These are phyloP conservation scores for Amphipyra berbera DNA, from an alignment of 2,888 invertebrate genomes.

Conservation along the genomic window DNA sequence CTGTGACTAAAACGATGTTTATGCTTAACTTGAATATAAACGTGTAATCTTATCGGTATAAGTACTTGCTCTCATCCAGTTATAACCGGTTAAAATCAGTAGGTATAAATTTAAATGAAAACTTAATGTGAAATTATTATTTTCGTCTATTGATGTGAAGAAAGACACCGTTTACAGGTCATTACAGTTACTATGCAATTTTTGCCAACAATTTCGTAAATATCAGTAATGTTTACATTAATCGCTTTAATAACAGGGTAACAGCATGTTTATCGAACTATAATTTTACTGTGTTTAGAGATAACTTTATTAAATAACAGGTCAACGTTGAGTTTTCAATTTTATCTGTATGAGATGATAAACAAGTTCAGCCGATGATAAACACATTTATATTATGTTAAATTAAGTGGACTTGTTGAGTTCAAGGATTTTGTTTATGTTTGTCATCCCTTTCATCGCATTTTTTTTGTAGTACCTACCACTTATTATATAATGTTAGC, in stretches of 20 bases:
- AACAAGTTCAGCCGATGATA: slow-evolving; percentile 33
- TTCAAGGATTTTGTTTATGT: slow-evolving; percentile 37
- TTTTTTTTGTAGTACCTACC: no score
- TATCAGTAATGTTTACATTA: slow-evolving; percentile 3
- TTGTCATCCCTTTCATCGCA: not conserved
- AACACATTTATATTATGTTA: slow-evolving; percentile 13
- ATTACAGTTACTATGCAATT: slow-evolving; percentile 34
- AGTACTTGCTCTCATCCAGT: slow-evolving; percentile 13
- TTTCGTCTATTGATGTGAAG: not conserved
- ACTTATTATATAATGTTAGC: no score
- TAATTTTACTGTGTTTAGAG: not conserved
- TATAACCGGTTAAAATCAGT: slow-evolving; percentile 13
- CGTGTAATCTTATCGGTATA: slow-evolving; percentile 33
- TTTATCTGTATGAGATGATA: slow-evolving; percentile 37
- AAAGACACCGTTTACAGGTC: slow-evolving; percentile 1
- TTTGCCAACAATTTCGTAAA: slow-evolving; percentile 24
- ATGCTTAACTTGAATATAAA: slow-evolving; percentile 22
- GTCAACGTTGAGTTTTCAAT: slow-evolving; percentile 26
- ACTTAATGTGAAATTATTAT: not conserved
- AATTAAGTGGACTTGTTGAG: slow-evolving; percentile 18
- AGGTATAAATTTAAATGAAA: slow-evolving; percentile 2
- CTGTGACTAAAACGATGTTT: slow-evolving; percentile 25
- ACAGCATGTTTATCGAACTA: slow-evolving; percentile 18
- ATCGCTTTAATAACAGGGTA: slow-evolving; percentile 28
- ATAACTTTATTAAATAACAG: slow-evolving; percentile 30